Percentiles rank a stretch among this genome's conserved stretches.
Conservation (phyloP, 2,888 invertebrate genomes). For the Hoplodrina ambigua region DNA sequence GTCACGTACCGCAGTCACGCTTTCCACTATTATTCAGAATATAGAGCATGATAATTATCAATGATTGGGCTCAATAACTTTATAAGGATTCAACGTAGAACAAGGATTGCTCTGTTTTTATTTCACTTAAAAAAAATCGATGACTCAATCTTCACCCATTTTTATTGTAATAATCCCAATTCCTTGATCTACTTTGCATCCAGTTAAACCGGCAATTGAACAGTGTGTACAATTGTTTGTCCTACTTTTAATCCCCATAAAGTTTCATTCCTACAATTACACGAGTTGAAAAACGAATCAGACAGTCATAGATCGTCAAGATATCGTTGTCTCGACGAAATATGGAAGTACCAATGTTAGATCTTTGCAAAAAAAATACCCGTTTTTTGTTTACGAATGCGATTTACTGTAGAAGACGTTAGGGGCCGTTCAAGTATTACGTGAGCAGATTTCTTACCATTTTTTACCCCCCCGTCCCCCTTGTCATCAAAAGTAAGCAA, state of each 20-base stretch:
- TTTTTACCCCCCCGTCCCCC: no score
- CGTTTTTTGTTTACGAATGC: slow-evolving; percentile 7
- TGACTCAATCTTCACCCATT: background rate
- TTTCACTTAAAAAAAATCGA: background rate
- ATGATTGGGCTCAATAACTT: background rate
- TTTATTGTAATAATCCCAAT: slow-evolving; percentile 16
- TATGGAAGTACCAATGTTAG: slow-evolving; percentile 1
- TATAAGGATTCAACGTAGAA: no score
- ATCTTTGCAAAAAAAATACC: slow-evolving; percentile 10
- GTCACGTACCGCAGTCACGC: slow-evolving; percentile 19
- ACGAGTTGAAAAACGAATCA: slow-evolving; percentile 20
- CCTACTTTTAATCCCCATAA: slow-evolving; percentile 25
- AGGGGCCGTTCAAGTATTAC: no score
- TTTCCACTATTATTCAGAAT: slow-evolving; percentile 9
- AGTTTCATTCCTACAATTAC: background rate
- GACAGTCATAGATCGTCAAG: slow-evolving; percentile 31
- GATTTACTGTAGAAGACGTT: slow-evolving; percentile 6
- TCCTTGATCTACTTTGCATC: no score
- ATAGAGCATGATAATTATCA: slow-evolving; percentile 8
- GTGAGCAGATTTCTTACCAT: no score
- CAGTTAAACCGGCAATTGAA: background rate
- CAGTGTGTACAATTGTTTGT: slow-evolving; percentile 25
- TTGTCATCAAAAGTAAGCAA: no score
- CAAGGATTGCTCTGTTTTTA: background rate
- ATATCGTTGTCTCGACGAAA: slow-evolving; percentile 46